Conservation (phyloP, 2,888 invertebrate genomes). For the Drosophila niveifrons region DNA sequence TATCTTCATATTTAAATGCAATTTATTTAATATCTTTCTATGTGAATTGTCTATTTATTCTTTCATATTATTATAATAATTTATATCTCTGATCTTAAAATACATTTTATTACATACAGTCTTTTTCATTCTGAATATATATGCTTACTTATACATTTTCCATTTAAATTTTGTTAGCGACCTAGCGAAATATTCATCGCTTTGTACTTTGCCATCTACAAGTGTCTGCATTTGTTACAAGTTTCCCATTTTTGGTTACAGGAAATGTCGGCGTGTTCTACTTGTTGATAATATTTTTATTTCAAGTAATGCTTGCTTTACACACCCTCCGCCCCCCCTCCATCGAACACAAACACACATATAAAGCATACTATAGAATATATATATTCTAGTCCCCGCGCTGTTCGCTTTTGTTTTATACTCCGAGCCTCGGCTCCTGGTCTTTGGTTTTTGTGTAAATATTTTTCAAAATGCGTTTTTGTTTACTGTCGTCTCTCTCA, state of each 20-base stretch:
- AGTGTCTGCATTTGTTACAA: neutral
- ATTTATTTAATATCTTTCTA: no score
- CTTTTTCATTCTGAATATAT: no score
- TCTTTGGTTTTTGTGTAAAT: conserved; percentile 61
- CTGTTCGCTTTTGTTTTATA: conserved; percentile 10
- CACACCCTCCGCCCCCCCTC: neutral
- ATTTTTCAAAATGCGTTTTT: conserved; percentile 76
- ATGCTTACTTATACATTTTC: neutral
- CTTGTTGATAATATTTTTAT: conserved; percentile 16
- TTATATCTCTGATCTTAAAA: no score
- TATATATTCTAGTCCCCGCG: conserved; percentile 7
- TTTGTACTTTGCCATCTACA: neutral
- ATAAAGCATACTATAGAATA: neutral
- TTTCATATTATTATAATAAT: no score
- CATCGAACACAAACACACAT: no score
- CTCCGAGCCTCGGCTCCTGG: neutral
- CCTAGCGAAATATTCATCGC: no score
- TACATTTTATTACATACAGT: no score
- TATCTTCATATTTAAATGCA: no score
- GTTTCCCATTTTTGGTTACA: conserved; percentile 7
- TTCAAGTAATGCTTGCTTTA: conserved; percentile 26
- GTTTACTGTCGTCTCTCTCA: conserved; percentile 52
- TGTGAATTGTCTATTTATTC: no score
- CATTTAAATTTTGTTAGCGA: no score
- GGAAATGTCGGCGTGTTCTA: conserved; percentile 24